Conservation (phyloP, 2,888 invertebrate species). For the Halictus quadricinctus region DNA sequence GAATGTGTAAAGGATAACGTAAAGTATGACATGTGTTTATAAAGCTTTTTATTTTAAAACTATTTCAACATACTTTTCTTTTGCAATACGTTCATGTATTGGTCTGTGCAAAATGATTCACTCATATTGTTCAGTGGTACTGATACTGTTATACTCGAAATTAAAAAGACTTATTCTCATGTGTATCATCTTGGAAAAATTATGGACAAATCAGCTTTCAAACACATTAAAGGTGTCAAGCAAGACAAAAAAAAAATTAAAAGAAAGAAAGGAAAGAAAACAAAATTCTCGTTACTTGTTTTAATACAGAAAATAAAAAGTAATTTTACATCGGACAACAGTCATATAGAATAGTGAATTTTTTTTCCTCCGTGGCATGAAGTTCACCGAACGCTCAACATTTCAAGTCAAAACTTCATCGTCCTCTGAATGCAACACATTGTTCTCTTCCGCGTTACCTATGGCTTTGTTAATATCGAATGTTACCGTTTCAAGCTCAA, state of each 20-base stretch:
- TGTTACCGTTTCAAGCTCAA: constrained; percentile 50
- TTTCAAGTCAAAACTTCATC: constrained; percentile 37
- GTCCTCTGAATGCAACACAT: constrained; percentile 47
- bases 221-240: constrained; percentile 43
- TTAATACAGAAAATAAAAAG: constrained; percentile 63
- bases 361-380: neutral
- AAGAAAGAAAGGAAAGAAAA: constrained; percentile 47
- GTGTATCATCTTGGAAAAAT: constrained; percentile 36
- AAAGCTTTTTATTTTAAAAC: constrained; percentile 67
- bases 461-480: constrained; percentile 50
- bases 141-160: constrained; percentile 48
- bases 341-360: constrained; percentile 47
- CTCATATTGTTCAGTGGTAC: constrained; percentile 5
- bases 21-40: constrained; percentile 62
- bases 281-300: constrained; percentile 57
- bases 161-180: constrained; percentile 40
- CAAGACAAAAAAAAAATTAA: constrained; percentile 30
- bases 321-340: constrained; percentile 46
- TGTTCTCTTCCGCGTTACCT: constrained; percentile 30
- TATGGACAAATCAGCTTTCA: constrained; percentile 40
- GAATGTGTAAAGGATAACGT: constrained; percentile 64
- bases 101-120: constrained; percentile 10
- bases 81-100: constrained; percentile 57
- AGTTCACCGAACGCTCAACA: constrained; percentile 10
- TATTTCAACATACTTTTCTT: constrained; percentile 65